These are phyloP conservation scores for Hycleus phaleratus DNA, from an alignment of 1,140 invertebrate species.

Conservation along the genomic window DNA sequence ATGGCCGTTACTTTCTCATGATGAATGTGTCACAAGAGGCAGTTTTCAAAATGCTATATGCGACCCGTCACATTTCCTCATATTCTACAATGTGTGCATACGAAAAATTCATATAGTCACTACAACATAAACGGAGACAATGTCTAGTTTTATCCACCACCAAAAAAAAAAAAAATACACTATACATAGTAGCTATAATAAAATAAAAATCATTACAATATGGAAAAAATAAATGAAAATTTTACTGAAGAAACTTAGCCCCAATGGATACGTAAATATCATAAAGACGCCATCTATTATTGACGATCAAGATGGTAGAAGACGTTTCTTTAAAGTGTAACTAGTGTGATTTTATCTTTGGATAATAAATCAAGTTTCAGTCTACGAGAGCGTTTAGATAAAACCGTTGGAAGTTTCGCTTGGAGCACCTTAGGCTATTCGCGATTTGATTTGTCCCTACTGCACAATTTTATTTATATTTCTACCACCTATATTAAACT, in stretches of 20 bases:
- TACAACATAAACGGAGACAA: too few species aligned
- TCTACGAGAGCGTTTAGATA: slow-evolving; percentile 35
- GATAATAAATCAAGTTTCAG: slow-evolving; percentile 37
- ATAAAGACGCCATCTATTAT: slow-evolving; percentile 21
- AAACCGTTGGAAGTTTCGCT: slow-evolving; percentile 33
- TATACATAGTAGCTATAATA: too few species aligned
- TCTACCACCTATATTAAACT: slow-evolving; percentile 21
- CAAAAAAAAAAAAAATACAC: too few species aligned
- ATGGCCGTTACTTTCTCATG: slow-evolving; percentile 16
- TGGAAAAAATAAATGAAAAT: too few species aligned
- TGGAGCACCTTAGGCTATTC: slow-evolving; percentile 35
- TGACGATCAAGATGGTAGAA: slow-evolving; percentile 24
- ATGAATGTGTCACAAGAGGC: slow-evolving; percentile 15
- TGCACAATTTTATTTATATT: slow-evolving; percentile 36
- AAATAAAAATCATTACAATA: too few species aligned
- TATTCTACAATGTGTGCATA: slow-evolving; percentile 16
- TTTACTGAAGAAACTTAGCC: too few species aligned
- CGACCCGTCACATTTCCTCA: slow-evolving; percentile 15
- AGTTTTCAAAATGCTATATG: slow-evolving; percentile 16
- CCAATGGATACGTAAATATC: background rate
- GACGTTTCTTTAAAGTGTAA: slow-evolving; percentile 28
- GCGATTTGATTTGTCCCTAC: slow-evolving; percentile 31
- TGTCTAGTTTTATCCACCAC: too few species aligned
- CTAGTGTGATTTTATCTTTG: slow-evolving; percentile 35
- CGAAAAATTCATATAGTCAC: slow-evolving; percentile 10